phyloP scores from a whole-genome alignment of 1,140 invertebrate species.

The Hetaerina americana region DNA sequence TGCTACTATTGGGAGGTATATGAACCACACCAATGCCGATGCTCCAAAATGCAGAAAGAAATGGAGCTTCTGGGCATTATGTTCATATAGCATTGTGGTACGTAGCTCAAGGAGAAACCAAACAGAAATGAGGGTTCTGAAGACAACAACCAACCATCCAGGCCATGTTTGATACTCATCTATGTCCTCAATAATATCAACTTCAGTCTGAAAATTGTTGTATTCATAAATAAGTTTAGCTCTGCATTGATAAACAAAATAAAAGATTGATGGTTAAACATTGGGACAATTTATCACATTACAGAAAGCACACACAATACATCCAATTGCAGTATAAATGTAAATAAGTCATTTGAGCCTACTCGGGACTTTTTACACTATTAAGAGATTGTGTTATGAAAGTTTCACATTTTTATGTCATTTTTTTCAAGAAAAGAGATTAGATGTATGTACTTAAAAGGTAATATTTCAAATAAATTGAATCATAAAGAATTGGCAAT shows the following conservation, averaged over 20 bases:
- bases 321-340: too few species aligned
- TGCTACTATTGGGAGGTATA: slow-evolving; percentile 88
- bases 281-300: too few species aligned
- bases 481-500: too few species aligned
- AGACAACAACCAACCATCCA: slow-evolving; percentile 80
- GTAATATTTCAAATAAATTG: too few species aligned
- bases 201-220: slow-evolving; percentile 64
- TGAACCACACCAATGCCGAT: slow-evolving; percentile 94
- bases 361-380: too few species aligned
- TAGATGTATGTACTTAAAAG: too few species aligned
- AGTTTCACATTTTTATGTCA: too few species aligned
- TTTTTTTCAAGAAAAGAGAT: too few species aligned
- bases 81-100: slow-evolving; percentile 83
- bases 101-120: slow-evolving; percentile 91
- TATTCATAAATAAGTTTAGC: slow-evolving; percentile 12
- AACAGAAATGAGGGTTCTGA: slow-evolving; percentile 79
- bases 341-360: too few species aligned
- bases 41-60: slow-evolving; percentile 94
- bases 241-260: slow-evolving; percentile 1
- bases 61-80: slow-evolving; percentile 77
- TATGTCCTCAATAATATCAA: slow-evolving; percentile 90
- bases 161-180: slow-evolving; percentile 96
- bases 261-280: too few species aligned
- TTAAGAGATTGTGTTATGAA: too few species aligned
- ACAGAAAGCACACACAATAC: too few species aligned